These are phyloP conservation scores for Anoplopoma fimbria DNA, from an alignment of 2,113 vertebrate species.

Conservation along the genomic window DNA sequence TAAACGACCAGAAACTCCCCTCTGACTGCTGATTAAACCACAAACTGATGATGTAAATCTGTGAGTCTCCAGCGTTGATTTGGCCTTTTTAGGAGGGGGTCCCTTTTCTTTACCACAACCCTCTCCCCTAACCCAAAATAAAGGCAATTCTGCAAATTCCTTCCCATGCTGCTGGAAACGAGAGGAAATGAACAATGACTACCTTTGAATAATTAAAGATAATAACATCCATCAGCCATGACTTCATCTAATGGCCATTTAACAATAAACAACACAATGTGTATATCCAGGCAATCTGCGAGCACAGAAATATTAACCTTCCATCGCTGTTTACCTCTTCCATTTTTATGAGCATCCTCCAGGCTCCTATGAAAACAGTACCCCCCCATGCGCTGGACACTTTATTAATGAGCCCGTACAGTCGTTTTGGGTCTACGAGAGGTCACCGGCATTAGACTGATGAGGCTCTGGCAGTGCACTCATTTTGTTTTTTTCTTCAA, in stretches of 20 bases:
- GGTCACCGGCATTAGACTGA: conserved; percentile 50
- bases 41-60: not conserved
- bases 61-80: not conserved
- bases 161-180: conserved; percentile 19
- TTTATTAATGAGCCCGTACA: conserved; percentile 43
- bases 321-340: conserved; percentile 29
- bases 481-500: not conserved
- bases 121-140: not conserved
- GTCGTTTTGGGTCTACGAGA: conserved; percentile 33
- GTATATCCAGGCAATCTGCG: conserved; percentile 25
- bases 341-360: conserved; percentile 52
- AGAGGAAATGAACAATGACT: conserved; percentile 60
- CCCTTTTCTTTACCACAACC: not conserved
- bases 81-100: not conserved
- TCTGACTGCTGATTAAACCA: not conserved
- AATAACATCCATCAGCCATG: conserved; percentile 66
- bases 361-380: conserved; percentile 53
- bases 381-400: conserved; percentile 43
- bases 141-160: not conserved
- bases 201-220: conserved; percentile 54
- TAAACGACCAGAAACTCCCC: not conserved
- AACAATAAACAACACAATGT: conserved; percentile 57
- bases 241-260: conserved; percentile 72
- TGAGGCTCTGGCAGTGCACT: conserved; percentile 7
- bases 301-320: conserved; percentile 14